phyloP scores from a whole-genome alignment of 2,113 vertebrate species.

The Piaya cayana region DNA sequence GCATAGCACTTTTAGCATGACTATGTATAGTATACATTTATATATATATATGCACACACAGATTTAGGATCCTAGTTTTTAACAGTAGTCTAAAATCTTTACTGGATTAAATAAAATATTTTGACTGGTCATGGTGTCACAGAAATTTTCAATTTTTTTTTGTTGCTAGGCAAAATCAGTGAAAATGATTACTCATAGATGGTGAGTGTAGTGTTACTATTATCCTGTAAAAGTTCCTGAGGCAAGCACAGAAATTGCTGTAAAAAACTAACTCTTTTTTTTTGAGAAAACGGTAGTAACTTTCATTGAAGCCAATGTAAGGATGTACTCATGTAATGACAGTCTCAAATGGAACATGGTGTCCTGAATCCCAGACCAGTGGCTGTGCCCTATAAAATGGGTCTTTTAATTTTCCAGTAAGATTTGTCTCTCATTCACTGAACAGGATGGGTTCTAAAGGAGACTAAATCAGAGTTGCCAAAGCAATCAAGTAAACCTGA shows the following conservation, averaged over 20 bases:
- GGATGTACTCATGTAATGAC: not conserved
- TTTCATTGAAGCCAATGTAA: not conserved
- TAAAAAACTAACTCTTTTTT: not conserved
- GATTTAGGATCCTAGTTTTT: not conserved
- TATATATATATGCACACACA: not conserved
- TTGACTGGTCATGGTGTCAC: slow-evolving; percentile 3
- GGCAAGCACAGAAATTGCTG: not conserved
- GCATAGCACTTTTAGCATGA: not conserved
- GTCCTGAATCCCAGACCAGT: not conserved
- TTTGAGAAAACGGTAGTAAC: not conserved
- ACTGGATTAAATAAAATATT: slow-evolving; percentile 26
- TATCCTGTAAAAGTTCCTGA: not conserved
- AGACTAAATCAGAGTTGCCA: not conserved
- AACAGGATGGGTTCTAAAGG: not conserved
- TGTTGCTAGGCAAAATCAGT: not conserved
- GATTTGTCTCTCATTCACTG: not conserved
- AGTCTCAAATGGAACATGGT: not conserved
- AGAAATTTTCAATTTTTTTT: not conserved
- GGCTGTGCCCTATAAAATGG: not conserved
- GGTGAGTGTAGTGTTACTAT: slow-evolving; percentile 50
- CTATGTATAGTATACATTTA: not conserved
- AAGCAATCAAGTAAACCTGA: not conserved
- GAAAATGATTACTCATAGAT: slow-evolving; percentile 54
- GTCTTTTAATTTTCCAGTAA: not conserved
- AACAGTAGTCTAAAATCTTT: not conserved